A percentile compares a stretch with the other conserved stretches of the same genome.
Conservation (phyloP, 1,140 invertebrate genomes). For the Sminthurides bifidus region DNA sequence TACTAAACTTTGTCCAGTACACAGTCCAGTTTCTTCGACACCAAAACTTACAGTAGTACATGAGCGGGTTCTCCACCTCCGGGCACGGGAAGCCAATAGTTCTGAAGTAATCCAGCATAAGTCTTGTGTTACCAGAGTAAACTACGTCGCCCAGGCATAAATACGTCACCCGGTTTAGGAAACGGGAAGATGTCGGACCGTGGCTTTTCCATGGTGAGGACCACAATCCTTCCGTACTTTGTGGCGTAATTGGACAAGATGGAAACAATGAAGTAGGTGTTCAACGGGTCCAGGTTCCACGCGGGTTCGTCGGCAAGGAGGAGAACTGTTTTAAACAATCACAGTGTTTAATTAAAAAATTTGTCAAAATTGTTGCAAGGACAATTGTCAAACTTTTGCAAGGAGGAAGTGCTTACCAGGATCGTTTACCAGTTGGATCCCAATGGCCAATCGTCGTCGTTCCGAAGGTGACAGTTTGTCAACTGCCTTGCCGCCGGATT, state of each 20-base stretch:
- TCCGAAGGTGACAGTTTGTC: conserved; percentile 46
- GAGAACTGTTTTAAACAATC: conserved; percentile 46
- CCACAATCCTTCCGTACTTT: conserved; percentile 73
- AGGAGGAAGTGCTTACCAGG: conserved; percentile 44
- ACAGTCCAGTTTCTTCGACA: neutral
- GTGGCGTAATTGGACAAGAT: conserved; percentile 84
- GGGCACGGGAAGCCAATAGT: conserved; percentile 86
- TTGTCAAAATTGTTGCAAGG: neutral
- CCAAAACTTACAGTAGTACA: conserved; percentile 72
- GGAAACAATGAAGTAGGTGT: conserved; percentile 82
- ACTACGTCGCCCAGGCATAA: conserved; percentile 80
- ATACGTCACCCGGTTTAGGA: conserved; percentile 70
- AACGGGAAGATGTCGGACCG: conserved; percentile 84
- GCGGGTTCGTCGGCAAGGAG: conserved; percentile 80
- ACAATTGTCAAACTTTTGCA: neutral
- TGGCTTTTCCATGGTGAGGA: conserved; percentile 84
- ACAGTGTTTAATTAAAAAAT: neutral
- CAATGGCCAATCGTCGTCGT: conserved; percentile 69
- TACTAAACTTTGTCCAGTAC: neutral
- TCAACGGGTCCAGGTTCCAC: conserved; percentile 75
- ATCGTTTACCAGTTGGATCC: conserved; percentile 76
- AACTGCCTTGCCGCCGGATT: conserved; percentile 6
- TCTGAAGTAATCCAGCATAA: conserved; percentile 81
- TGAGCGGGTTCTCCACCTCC: conserved; percentile 78
- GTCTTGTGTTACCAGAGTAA: conserved; percentile 75